Evolutionary conservation across 2,888 invertebrate species (phyloP).

Genomic region (Syrphus vitripennis): DNA sequence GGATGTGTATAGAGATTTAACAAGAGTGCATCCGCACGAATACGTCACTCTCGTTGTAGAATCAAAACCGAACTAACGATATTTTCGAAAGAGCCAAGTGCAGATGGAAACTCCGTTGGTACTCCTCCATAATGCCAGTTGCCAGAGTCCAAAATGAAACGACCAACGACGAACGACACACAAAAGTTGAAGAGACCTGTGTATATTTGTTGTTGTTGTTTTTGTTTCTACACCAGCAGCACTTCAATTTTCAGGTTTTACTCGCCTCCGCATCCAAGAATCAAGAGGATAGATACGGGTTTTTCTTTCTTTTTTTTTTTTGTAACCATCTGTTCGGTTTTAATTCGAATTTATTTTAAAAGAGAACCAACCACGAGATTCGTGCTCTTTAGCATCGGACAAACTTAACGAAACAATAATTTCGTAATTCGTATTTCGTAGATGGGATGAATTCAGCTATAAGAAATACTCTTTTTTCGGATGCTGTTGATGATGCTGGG

Average conservation of each 20-base stretch:
- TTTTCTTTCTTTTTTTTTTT: not conserved
- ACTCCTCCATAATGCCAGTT: not conserved
- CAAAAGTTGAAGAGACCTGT: not conserved
- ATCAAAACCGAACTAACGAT: slow-evolving; percentile 67
- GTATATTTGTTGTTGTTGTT: slow-evolving; percentile 1
- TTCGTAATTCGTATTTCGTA: not conserved
- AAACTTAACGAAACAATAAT: not conserved
- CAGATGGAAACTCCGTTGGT: slow-evolving; percentile 34
- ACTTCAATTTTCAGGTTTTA: not conserved
- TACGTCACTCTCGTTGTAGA: slow-evolving; percentile 54
- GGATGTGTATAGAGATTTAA: slow-evolving; percentile 39
- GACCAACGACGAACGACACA: not conserved
- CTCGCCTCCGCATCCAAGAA: slow-evolving; percentile 53
- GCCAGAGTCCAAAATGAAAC: not conserved
- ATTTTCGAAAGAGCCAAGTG: slow-evolving; percentile 68
- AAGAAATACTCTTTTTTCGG: not conserved
- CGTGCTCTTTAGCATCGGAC: not conserved
- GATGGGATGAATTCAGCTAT: slow-evolving; percentile 19
- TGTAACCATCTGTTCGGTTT: slow-evolving; percentile 48
- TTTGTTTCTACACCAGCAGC: not conserved
- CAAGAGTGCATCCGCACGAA: slow-evolving; percentile 50
- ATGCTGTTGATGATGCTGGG: not conserved
- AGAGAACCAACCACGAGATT: slow-evolving; percentile 3
- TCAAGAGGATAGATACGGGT: slow-evolving; percentile 11
- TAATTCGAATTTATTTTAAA: slow-evolving; percentile 37